Base-by-base conservation (phyloP, 2,113 vertebrate species). In the Cheirogaleus medius region DNA sequence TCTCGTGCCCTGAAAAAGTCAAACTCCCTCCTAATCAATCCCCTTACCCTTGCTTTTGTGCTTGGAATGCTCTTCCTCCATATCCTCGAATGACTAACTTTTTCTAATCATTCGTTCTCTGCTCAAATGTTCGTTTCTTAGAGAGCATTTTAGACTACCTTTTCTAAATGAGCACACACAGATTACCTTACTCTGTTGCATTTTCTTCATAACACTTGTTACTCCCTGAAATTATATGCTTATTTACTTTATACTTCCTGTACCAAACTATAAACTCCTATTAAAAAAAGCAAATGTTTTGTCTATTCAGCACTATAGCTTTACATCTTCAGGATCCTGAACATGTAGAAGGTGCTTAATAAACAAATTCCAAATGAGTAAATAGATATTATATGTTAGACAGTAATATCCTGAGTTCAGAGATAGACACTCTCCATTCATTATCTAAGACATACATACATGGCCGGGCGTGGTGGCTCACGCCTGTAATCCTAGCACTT, bases 221-320 rank as follows among this genome's bases (percentile, higher is more conserved):
- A 71, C 0, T 74, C 29, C 88, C 76, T 66, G 34, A 87, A 84
- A 64, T 64, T 49, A 90, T 6, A 37, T 52, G 44, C 4, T 64
- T 58, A 63, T 17, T 52, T 64, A 83, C 56, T 96, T 97, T 96
- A 66, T 86, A 63, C 66, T 76, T 93, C 66, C 6, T 27, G 74
- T n/a, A 27, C 60, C 32, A 63, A 83, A 84, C 81, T 71, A 94
- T 21, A 91, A 91, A 54, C 25, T 47, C 34, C 25, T 44, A 66
- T 81, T 39, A 47, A 47, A 47, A 47, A 93, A 90, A 87, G 23
- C 23, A 21, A 39, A 49, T n/a, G 39, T 5, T 88, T 93, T 86
- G n/a, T 78, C 60, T 87, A 15, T 27, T 94, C 14, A 39, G 9
- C 29, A 71, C 8, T 29, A 15, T 23, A 64, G 74, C n/a, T 32